These are phyloP conservation scores for Brachypalpus laphriformis DNA, from an alignment of 2,888 invertebrate genomes.

Conservation along the genomic window DNA sequence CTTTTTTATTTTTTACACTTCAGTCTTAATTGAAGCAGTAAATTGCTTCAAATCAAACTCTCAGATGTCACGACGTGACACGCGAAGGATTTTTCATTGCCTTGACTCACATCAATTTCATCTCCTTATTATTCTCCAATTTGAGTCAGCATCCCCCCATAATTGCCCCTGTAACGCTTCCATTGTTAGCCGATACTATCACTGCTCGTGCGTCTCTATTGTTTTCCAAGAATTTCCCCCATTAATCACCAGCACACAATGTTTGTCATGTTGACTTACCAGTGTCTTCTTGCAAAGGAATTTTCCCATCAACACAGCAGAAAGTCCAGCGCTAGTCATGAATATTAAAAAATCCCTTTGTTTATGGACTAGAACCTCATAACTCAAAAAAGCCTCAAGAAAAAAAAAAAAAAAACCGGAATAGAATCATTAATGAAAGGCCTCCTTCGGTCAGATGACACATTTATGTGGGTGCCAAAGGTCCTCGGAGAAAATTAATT, in stretches of 20 bases:
- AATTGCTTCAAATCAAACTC: constrained; percentile 10
- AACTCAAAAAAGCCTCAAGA: not conserved
- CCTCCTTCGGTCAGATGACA: constrained; percentile 5
- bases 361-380: constrained; percentile 1
- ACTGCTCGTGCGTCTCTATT: not conserved
- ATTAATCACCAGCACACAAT: constrained; percentile 16
- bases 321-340: not conserved
- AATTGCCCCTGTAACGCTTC: not conserved
- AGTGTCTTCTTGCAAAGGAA: constrained; percentile 19
- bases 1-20: not conserved
- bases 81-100: not conserved
- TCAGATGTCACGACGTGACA: not conserved
- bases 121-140: not conserved
- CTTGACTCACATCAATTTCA: not conserved
- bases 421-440: constrained; percentile 15
- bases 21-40: not conserved
- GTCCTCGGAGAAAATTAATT: constrained; percentile 22
- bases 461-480: constrained; percentile 2
- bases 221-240: not conserved
- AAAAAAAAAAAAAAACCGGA: not conserved
- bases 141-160: not conserved
- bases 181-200: not conserved
- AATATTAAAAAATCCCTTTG: constrained; percentile 37
- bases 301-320: not conserved
- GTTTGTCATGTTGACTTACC: constrained; percentile 17